Percentiles rank a stretch among this genome's conserved stretches.
Conservation (phyloP, 1,140 invertebrate species). For the Octopus sinensis region DNA sequence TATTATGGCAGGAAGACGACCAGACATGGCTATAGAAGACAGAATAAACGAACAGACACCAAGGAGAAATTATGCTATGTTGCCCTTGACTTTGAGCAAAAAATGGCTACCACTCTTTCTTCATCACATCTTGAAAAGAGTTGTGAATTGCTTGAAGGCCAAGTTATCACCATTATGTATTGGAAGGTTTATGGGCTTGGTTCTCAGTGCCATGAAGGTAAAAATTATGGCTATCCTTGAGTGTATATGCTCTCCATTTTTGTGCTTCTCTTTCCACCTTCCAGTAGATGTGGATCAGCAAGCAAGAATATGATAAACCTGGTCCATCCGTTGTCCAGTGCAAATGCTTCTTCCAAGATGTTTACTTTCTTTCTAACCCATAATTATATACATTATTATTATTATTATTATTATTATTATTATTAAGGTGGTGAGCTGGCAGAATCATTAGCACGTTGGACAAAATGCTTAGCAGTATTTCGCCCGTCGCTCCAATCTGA, state of each 20-base stretch:
- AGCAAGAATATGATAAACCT: constrained; percentile 81
- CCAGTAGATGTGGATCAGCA: constrained; percentile 66
- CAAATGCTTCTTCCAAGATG: constrained; percentile 57
- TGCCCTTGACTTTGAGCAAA: constrained; percentile 90
- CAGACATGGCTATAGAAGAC: no score
- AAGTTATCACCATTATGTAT: constrained; percentile 55
- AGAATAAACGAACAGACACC: not conserved
- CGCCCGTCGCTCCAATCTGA: no score
- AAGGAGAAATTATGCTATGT: constrained; percentile 86
- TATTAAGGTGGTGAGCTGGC: no score
- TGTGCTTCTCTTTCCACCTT: constrained; percentile 65
- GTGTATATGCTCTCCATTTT: constrained; percentile 40
- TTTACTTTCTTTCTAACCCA: not conserved
- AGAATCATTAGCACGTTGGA: no score
- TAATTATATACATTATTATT: no score
- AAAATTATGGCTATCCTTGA: constrained; percentile 55
- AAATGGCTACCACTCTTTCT: constrained; percentile 86
- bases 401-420: no score
- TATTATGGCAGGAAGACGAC: no score
- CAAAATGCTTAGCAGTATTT: no score
- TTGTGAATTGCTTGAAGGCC: constrained; percentile 60
- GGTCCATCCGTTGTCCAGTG: constrained; percentile 73
- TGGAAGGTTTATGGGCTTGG: constrained; percentile 58
- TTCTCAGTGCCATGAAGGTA: constrained; percentile 50
- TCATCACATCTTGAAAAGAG: constrained; percentile 53